phyloP scores from a whole-genome alignment of 2,113 vertebrate genomes.

The Plecturocebus donacophilus region DNA sequence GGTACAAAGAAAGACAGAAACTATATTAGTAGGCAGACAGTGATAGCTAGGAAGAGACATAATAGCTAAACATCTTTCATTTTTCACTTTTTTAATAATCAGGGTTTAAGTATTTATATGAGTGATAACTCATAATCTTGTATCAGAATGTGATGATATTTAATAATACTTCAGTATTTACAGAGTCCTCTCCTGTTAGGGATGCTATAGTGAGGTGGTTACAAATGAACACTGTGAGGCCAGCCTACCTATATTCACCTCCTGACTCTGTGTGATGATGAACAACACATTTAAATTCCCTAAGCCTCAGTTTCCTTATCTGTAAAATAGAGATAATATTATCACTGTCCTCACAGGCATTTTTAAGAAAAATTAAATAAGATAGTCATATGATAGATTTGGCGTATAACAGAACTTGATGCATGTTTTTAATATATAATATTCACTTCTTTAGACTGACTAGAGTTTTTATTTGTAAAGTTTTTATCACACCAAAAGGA shows the following conservation, averaged over 20 bases:
- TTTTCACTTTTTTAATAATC: conserved; percentile 29
- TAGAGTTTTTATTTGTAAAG: conserved; percentile 52
- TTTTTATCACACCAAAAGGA: conserved; percentile 54
- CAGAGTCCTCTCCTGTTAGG: neutral
- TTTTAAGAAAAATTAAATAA: conserved; percentile 60
- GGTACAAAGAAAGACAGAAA: neutral
- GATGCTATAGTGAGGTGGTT: neutral
- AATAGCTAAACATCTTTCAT: neutral
- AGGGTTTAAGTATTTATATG: neutral
- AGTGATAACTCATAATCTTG: neutral
- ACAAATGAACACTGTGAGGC: neutral
- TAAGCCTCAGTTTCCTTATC: conserved; percentile 25
- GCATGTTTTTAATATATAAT: conserved; percentile 2
- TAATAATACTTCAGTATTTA: neutral
- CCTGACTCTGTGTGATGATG: neutral
- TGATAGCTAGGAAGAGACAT: neutral
- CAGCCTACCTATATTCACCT: neutral
- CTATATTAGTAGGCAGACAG: neutral
- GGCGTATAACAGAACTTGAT: neutral
- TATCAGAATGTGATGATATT: neutral
- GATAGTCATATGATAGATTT: conserved; percentile 41
- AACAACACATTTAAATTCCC: neutral
- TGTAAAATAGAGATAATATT: conserved; percentile 4
- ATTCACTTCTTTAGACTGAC: neutral
- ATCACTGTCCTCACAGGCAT: neutral